These are phyloP conservation scores for Pentalonia nigronervosa DNA, from an alignment of 1,140 invertebrate species.

Conservation along the genomic window DNA sequence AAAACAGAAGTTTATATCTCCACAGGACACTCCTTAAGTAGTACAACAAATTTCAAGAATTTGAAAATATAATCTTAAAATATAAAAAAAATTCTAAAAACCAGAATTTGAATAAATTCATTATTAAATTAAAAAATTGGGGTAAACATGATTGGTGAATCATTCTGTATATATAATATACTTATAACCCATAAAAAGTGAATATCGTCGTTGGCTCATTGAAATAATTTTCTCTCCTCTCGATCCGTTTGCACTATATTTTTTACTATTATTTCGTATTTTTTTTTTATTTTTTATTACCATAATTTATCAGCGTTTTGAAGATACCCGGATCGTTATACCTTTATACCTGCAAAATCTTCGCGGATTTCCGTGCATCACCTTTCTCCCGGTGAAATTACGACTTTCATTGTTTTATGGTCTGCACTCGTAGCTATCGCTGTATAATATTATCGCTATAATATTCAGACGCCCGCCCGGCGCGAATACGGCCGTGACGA, in stretches of 20 bases:
- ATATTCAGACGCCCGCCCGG: neutral
- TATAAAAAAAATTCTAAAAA: too few species aligned
- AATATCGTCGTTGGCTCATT: neutral
- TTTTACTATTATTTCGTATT: neutral
- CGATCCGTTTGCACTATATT: neutral
- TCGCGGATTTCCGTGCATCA: neutral
- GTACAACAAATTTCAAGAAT: too few species aligned
- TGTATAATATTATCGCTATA: neutral
- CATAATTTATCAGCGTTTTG: neutral
- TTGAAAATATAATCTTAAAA: too few species aligned
- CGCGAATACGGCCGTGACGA: neutral
- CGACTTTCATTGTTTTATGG: slow-evolving; percentile 17
- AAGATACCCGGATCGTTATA: neutral
- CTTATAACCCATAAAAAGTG: neutral
- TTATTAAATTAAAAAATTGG: too few species aligned
- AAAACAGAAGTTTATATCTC: too few species aligned
- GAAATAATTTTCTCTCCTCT: neutral
- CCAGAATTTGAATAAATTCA: too few species aligned
- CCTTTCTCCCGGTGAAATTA: slow-evolving; percentile 39
- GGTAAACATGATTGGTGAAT: too few species aligned
- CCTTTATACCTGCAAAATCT: neutral
- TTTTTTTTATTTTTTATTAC: neutral
- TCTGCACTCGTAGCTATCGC: neutral
- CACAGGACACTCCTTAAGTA: too few species aligned
- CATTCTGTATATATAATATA: neutral